Percentiles rank a stretch among this genome's conserved stretches.
Conservation (phyloP, 2,797 vertebrate species). For the Aldrovandia affinis region DNA sequence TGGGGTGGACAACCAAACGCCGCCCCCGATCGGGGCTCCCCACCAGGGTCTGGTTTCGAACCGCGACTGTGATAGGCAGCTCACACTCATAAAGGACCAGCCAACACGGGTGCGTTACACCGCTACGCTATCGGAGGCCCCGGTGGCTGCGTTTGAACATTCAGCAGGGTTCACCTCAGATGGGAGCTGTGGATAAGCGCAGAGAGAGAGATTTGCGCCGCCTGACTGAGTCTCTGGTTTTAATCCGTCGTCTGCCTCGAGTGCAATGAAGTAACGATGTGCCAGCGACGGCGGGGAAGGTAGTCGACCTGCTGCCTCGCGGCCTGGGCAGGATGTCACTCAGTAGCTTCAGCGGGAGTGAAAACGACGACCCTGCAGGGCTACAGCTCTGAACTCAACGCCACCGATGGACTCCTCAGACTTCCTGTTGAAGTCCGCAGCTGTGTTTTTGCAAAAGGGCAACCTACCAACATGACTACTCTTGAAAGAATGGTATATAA, state of each 20-base stretch:
- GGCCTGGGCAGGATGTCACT: not conserved
- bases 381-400: conserved; percentile 57
- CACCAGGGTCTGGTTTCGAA: too few species aligned
- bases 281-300: not conserved
- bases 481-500: conserved; percentile 60
- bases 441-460: conserved; percentile 67
- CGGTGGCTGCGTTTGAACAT: not conserved
- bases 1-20: too few species aligned
- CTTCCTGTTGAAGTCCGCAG: conserved; percentile 65
- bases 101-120: too few species aligned
- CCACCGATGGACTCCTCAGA: conserved; percentile 68
- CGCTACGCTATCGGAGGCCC: too few species aligned
- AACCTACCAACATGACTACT: conserved; percentile 65
- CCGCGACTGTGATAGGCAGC: too few species aligned
- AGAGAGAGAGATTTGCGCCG: not conserved
- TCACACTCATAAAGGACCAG: too few species aligned
- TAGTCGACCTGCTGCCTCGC: not conserved
- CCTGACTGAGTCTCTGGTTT: not conserved
- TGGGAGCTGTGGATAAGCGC: not conserved
- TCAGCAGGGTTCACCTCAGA: not conserved
- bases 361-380: conserved; percentile 49
- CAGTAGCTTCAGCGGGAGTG: conserved; percentile 17
- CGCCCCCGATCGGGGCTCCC: too few species aligned
- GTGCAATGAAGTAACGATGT: not conserved
- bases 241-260: not conserved